Base-by-base conservation (phyloP, 2,888 invertebrate genomes). In the Fragum whitleyi region DNA sequence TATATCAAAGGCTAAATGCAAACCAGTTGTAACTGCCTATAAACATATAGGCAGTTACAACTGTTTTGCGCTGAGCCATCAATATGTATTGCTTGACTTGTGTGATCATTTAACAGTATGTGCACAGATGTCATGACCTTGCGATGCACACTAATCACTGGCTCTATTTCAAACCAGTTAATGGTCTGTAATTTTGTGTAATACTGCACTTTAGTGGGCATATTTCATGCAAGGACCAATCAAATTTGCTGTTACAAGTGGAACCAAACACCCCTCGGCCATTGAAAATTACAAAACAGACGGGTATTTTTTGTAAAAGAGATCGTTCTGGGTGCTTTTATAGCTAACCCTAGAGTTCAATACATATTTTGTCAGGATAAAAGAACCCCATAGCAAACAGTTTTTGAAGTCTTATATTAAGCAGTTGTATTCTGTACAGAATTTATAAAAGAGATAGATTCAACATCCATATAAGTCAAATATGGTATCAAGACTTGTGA, bases 81-180 rank as follows among this genome's bases (percentile, higher is more conserved):
- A 36, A 19, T 39, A 65, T 36, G n/a, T n/a, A 6, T 36, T 36
- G 57, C 62, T 62, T 74, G 65, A 16, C 28, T 67, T 47, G 67
- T 70, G 74, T 67, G 77, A 74, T 65, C 74, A 74, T 39, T 42
- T 23, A 67, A 70, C 51, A 47, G 59, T 59, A 21, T 55, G 32
- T 61, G 42, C 53, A 23, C 62, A 62, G 76, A n/a, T 14, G 70
- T 71, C 65, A 53, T 19, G 74, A 74, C 77, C 62, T 65, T 21
- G 28, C 23, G n/a, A 69, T 51, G 36, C 69, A 70, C 73, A 73
- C 61, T 59, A 39, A 61, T 74, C 69, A 51, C 23, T 55, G 26
- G 32, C 55, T 55, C 11, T 21, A 65, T 36, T 23, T 65, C 23
- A 19, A 42, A 39, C 42, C 32, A 36, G 23, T 65, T 42, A 65